Evolutionary conservation across 2,113 vertebrate species (phyloP).

Genomic region (Perognathus longimembris): DNA sequence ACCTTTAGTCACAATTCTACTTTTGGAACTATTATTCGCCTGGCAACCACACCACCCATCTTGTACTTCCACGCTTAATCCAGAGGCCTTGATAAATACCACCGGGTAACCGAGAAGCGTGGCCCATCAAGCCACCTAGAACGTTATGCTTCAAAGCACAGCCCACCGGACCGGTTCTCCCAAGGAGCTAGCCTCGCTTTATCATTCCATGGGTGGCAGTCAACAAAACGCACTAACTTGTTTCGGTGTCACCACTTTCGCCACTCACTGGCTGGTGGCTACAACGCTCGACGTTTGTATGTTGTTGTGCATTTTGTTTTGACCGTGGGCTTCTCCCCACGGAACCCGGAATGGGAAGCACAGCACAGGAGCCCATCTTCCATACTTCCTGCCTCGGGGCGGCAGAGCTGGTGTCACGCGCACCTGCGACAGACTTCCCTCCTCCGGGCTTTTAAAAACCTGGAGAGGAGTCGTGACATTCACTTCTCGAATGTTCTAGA

Average conservation of each 20-base stretch:
- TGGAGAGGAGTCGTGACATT: background rate
- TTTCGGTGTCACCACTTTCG: too few relatives aligned
- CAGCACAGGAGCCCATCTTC: background rate
- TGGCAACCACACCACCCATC: background rate
- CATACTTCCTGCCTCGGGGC: too few relatives aligned
- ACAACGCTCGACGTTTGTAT: background rate
- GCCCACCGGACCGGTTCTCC: background rate
- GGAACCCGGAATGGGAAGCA: background rate
- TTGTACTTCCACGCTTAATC: slow-evolving; percentile 40
- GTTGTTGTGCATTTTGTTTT: background rate
- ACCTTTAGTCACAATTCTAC: background rate
- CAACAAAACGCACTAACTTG: background rate
- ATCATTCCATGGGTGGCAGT: background rate
- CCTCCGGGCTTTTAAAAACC: too few relatives aligned
- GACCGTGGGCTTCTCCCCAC: background rate
- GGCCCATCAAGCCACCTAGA: background rate
- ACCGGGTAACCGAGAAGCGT: too few relatives aligned
- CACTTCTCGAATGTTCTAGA: background rate
- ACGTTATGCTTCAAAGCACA: background rate
- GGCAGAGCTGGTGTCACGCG: too few relatives aligned
- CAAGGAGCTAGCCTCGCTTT: background rate
- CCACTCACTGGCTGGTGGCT: too few relatives aligned
- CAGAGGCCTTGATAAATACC: background rate
- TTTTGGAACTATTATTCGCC: background rate
- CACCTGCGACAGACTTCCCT: too few relatives aligned